Evolutionary conservation across 1,140 invertebrate species (phyloP), one percentile per base, ranked within the genome.

Genomic region (Helicoverpa armigera): DNA sequence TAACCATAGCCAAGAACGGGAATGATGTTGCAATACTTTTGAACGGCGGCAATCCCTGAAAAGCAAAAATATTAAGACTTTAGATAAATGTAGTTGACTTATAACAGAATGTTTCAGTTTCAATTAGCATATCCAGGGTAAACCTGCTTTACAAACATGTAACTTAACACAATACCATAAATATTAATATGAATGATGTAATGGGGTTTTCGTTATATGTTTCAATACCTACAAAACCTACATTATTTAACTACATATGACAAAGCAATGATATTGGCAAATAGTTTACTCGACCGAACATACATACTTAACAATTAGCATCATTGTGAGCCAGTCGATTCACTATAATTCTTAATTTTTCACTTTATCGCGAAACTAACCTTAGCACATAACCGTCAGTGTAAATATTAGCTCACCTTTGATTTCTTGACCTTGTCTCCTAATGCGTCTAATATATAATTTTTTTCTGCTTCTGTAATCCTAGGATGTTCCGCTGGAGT

Each of bases 401-500:
- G 61, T 60, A 86, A 86, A 88, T 83, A 81, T 83, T 84, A 43
- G 79, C 86, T 85, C 56, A 94, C 92, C 88, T 92, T 94, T 23
- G 91, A 89, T 82, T 91, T 93, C 48, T 90, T 88, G 48, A 95
- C 88, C 79, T 93, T 95, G 85, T 92, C 92, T 29, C 92, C 92
- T 23, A 95, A 83, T 56, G 94, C 92, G 43, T 94, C 91, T 82
- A 86, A 74, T 53, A 95, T 95, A 56, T 95, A 95, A 83, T 93
- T 94, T 74, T 84, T 96, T 92, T 99, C 98, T 63, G 96, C 95
- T 48, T 97, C 95, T 0, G 96, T 96, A 77, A 99, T 99, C 14
- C 96, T 95, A 9, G 96, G 97, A 94, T 99, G 98, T 50, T 95
- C 86, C 2, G 96, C 96, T 0, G 98, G 98, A 5, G 96, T 96